Evolutionary conservation across 2,113 vertebrate species (phyloP).

Genomic region (Holacanthus passer): DNA sequence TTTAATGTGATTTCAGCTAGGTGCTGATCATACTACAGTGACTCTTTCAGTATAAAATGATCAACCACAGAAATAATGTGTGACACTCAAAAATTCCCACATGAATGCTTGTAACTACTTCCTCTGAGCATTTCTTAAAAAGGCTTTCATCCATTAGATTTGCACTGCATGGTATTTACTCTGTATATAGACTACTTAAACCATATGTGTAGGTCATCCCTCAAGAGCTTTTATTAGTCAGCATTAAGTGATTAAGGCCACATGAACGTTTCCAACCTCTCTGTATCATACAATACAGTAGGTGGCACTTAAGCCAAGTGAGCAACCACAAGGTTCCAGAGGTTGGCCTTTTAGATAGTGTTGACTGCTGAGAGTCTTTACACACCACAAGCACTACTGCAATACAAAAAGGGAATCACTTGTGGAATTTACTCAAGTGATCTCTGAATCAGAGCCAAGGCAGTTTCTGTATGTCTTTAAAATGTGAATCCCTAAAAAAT

Average conservation of each 20-base stretch:
- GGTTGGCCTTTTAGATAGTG: background rate
- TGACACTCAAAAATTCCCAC: background rate
- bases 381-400: background rate
- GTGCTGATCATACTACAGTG: background rate
- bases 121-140: background rate
- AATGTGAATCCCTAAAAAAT: too few species aligned
- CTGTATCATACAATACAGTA: background rate
- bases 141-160: background rate
- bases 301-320: background rate
- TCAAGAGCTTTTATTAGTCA: background rate
- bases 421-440: too few species aligned
- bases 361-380: background rate
- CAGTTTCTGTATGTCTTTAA: too few species aligned
- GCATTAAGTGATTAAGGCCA: background rate
- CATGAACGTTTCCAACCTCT: background rate
- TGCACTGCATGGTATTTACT: background rate
- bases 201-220: background rate
- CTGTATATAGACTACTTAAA: background rate
- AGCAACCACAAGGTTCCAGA: background rate
- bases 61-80: too few species aligned
- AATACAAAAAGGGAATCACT: background rate
- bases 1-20: background rate
- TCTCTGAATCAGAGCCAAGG: too few species aligned
- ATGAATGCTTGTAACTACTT: conserved; percentile 6
- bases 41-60: background rate